Evolutionary conservation across 2,888 invertebrate species (phyloP), one percentile per base, ranked within the genome.

Genomic region (Eubasilissa splendida): DNA sequence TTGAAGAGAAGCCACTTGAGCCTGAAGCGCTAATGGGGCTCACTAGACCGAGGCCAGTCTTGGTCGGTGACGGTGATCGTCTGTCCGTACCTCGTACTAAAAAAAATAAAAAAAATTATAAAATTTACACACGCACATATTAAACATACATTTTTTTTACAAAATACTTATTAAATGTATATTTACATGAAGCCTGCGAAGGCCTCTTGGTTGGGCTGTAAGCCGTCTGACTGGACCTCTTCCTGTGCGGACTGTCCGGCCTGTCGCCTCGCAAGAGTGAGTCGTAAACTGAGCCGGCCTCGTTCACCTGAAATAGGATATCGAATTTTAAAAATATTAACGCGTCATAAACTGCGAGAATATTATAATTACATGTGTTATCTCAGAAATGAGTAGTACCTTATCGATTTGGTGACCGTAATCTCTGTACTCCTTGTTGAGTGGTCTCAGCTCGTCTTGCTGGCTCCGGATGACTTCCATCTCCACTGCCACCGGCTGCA

Each of bases 1-100:
- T 93, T 83, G 97, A 97, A 80, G 97, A 96, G 90, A 98, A 97
- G 83, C 98, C 98, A 87, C 97, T 97, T 86, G 97, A 97, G 80
- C 96, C 95, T 85, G 94, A 95, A 74, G 96, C 95, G 86, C 96
- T 92, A 80, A 95, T 96, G 85, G 96, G 96, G 88, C 92, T 91
- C 83, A 92, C 91, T 22, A 91, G 87, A 0, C 87, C 89, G 65
- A 91, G 84, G 87, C 84, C 93, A 88, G 87, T 91, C 88, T 95
- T 96, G 84, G 93, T 94, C 71, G 96, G 96, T 54, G 96, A 96
- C 81, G 96, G 96, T 74, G 96, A 96, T 76, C 96, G 92, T 76
- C 93, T 94, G 87, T 96, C 95, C 84, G 93, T 87, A 33, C 94
- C 91, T 82, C 94, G 93, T 85, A 93, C 93, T 92, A 87, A 84